These are phyloP conservation scores for Tyrophagus putrescentiae DNA, from an alignment of 1,140 invertebrate species.

Conservation along the genomic window DNA sequence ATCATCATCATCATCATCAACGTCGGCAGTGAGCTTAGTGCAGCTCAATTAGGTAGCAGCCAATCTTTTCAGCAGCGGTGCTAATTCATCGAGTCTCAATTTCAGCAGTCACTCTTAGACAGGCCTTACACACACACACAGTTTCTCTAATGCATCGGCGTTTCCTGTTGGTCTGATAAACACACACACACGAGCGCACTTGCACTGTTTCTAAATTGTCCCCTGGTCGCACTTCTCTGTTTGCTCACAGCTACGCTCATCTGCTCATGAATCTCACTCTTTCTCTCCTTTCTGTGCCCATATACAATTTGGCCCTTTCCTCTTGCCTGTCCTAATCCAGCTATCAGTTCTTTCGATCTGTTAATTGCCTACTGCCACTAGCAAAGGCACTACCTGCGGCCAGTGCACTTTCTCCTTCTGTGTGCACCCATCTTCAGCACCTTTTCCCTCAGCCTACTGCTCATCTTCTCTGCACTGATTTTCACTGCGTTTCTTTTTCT, in stretches of 20 bases:
- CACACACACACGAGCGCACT: neutral
- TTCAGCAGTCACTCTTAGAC: too few relatives aligned
- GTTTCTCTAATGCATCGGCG: too few relatives aligned
- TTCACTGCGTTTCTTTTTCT: too few relatives aligned
- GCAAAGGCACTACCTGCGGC: neutral
- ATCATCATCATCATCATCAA: too few relatives aligned
- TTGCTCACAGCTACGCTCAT: too few relatives aligned
- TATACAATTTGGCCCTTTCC: neutral
- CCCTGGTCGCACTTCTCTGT: too few relatives aligned
- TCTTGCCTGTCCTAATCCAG: constrained; percentile 5
- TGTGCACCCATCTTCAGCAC: neutral
- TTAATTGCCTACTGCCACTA: neutral
- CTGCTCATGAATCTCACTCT: too few relatives aligned
- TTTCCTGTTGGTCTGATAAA: constrained; percentile 7
- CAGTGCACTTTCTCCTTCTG: too few relatives aligned
- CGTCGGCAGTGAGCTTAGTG: constrained; percentile 1
- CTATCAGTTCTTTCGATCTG: neutral
- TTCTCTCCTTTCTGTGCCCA: neutral
- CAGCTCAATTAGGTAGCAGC: constrained; percentile 10
- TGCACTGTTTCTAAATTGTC: constrained; percentile 10
- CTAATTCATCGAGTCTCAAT: neutral
- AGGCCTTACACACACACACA: too few relatives aligned
- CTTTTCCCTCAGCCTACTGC: neutral
- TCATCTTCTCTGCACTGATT: constrained; percentile 5
- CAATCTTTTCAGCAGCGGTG: neutral